A percentile compares a stretch with the other conserved stretches of the same genome.
These are phyloP conservation scores for Brachionus angularis DNA, from an alignment of 1,140 invertebrate species.

Conservation along the genomic window DNA sequence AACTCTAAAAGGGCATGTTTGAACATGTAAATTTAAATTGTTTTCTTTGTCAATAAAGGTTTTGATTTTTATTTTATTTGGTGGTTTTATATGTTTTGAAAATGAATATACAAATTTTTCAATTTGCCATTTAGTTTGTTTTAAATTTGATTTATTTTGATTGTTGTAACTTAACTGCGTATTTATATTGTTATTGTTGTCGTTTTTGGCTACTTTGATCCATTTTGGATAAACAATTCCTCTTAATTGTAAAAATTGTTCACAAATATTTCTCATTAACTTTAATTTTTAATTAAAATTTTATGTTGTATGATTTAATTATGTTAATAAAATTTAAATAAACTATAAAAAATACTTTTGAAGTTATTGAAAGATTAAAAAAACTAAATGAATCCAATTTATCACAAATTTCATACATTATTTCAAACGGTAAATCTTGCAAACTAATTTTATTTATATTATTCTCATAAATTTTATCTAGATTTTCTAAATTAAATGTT, in stretches of 20 bases:
- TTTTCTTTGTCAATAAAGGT: neutral
- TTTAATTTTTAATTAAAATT: neutral
- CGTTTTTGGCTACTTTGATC: neutral
- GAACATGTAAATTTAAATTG: slow-evolving; percentile 32
- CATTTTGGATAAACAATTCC: slow-evolving; percentile 38
- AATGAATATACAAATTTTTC: slow-evolving; percentile 5
- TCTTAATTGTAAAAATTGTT: neutral
- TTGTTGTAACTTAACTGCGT: too few species aligned
- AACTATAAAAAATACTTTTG: neutral
- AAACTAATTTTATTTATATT: slow-evolving; percentile 2
- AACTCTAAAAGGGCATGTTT: slow-evolving; percentile 9
- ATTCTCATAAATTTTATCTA: neutral
- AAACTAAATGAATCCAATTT: slow-evolving; percentile 13
- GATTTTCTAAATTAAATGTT: neutral
- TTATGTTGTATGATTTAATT: neutral
- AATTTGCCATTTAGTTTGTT: neutral
- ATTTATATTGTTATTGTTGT: slow-evolving; percentile 13
- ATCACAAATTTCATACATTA: slow-evolving; percentile 21
- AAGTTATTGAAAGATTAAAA: slow-evolving; percentile 1
- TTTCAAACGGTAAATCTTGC: slow-evolving; percentile 4
- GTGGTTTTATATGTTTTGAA: slow-evolving; percentile 22
- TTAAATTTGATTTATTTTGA: too few species aligned
- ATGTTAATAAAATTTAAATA: neutral
- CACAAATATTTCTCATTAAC: slow-evolving; percentile 14
- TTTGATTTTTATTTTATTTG: slow-evolving; percentile 8